Evolutionary conservation across 2,113 vertebrate species (phyloP).

Genomic region (Semicossyphus pulcher): DNA sequence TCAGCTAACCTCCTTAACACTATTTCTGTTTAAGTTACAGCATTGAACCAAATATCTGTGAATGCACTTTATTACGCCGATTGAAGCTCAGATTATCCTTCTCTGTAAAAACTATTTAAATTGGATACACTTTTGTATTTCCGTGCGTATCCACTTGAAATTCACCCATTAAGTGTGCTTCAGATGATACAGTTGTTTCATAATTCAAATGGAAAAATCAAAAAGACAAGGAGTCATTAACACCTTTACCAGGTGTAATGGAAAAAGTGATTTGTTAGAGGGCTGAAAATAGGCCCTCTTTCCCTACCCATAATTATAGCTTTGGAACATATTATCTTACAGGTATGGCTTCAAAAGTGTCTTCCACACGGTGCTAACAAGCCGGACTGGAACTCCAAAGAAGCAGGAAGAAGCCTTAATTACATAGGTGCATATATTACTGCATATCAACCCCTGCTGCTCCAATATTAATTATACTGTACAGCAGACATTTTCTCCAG

Average conservation of each 20-base stretch:
- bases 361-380: constrained; percentile 78
- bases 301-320: constrained; percentile 82
- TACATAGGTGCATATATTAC: constrained; percentile 78
- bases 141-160: constrained; percentile 67
- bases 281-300: constrained; percentile 83
- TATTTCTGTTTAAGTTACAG: constrained; percentile 14
- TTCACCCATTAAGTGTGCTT: constrained; percentile 75
- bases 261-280: constrained; percentile 84
- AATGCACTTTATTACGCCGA: constrained; percentile 31
- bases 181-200: constrained; percentile 80
- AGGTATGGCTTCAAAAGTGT: constrained; percentile 79
- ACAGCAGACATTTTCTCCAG: constrained; percentile 58
- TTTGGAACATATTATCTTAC: constrained; percentile 83
- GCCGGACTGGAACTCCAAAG: constrained; percentile 66
- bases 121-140: constrained; percentile 56
- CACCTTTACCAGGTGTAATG: constrained; percentile 84
- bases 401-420: constrained; percentile 77
- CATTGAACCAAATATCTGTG: constrained; percentile 1
- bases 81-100: constrained; percentile 35
- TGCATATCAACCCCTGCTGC: constrained; percentile 66
- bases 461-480: constrained; percentile 75
- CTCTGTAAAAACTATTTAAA: constrained; percentile 69
- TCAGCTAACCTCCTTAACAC: constrained; percentile 12
- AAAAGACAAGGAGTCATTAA: constrained; percentile 84
- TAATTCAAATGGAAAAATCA: constrained; percentile 84